A percentile compares a stretch with the other conserved stretches of the same genome.
Evolutionary conservation across 2,888 invertebrate genomes (phyloP).

Genomic region (Pseudococcus longispinus): DNA sequence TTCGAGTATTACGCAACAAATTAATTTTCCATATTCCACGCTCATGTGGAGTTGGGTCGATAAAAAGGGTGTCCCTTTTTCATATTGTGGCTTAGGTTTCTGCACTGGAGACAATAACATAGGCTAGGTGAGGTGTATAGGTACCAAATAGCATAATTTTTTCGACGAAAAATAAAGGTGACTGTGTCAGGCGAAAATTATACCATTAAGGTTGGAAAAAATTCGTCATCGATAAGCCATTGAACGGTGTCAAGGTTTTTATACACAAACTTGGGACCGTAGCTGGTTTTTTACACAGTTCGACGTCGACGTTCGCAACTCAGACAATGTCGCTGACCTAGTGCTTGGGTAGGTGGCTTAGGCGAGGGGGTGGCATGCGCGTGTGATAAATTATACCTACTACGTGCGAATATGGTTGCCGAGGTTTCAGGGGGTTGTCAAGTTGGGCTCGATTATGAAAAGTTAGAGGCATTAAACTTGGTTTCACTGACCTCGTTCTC

Average conservation of each 20-base stretch:
- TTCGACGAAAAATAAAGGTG: not conserved
- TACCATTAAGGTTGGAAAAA: not conserved
- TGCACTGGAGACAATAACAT: too few relatives aligned
- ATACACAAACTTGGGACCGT: not conserved
- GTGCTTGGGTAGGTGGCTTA: not conserved
- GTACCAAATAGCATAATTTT: not conserved
- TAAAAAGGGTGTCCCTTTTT: not conserved
- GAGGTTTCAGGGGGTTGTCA: not conserved
- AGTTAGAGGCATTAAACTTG: not conserved
- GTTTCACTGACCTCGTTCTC: conserved; percentile 36
- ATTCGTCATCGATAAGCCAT: conserved; percentile 54
- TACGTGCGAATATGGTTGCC: not conserved
- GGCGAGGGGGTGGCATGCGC: not conserved
- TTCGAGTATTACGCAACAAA: conserved; percentile 38
- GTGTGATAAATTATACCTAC: not conserved
- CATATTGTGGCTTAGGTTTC: too few relatives aligned
- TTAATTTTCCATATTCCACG: not conserved
- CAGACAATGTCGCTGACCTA: conserved; percentile 25
- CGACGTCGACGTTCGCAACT: not conserved
- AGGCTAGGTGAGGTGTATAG: not conserved
- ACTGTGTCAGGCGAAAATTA: not conserved
- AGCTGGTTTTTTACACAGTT: not conserved
- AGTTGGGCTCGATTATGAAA: not conserved
- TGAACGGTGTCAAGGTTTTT: conserved; percentile 53
- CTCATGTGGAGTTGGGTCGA: not conserved